Evolutionary conservation across 2,113 vertebrate species (phyloP).

Genomic region (Bombycilla garrulus): DNA sequence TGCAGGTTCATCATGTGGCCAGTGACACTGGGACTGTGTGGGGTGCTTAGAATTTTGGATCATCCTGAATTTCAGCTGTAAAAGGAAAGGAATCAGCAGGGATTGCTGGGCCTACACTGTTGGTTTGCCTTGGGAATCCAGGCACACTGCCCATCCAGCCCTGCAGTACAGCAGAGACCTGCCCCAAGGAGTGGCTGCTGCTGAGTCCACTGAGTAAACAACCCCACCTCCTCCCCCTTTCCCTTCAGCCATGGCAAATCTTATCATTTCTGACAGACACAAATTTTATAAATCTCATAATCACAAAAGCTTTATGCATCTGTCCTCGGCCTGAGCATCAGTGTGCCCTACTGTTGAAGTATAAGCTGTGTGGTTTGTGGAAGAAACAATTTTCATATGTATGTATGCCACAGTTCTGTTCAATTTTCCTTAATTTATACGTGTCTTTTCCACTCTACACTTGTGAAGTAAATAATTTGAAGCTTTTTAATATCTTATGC

Average conservation of each 20-base stretch:
- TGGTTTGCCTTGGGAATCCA: neutral
- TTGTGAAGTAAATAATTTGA: neutral
- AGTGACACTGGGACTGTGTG: neutral
- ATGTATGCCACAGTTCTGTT: neutral
- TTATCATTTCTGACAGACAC: neutral
- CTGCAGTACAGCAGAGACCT: neutral
- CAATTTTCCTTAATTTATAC: neutral
- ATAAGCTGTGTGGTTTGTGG: rapidly evolving
- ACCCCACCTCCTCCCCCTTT: neutral
- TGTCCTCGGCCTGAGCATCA: neutral
- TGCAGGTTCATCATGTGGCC: neutral
- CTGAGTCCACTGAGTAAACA: neutral
- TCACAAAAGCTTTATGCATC: neutral
- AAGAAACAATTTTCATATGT: neutral
- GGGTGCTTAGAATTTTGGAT: neutral
- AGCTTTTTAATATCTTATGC: neutral
- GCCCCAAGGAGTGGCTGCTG: neutral
- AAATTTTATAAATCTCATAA: neutral
- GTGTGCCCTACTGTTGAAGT: neutral
- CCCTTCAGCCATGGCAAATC: neutral
- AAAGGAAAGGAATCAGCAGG: neutral
- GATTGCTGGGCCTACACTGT: neutral
- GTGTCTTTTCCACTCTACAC: neutral
- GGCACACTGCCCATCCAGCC: neutral
- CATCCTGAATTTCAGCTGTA: neutral